Evolutionary conservation across 2,113 vertebrate genomes (phyloP).

Genomic region (Sylvilagus bachmani): DNA sequence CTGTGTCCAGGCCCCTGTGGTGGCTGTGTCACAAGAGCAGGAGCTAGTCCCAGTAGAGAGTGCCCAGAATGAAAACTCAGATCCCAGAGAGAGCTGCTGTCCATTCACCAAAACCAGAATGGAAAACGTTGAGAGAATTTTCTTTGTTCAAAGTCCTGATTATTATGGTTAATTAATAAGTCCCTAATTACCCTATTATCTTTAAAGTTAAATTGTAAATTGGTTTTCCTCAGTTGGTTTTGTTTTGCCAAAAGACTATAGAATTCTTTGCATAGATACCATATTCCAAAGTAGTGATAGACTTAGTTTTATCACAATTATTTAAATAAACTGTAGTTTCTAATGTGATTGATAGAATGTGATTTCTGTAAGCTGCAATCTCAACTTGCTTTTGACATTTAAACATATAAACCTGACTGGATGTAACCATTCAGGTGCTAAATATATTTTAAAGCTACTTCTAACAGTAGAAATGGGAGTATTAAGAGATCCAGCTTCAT

Average conservation of each 20-base stretch:
- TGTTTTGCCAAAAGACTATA: constrained; percentile 72
- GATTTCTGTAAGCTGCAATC: constrained; percentile 91
- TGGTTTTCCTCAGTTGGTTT: constrained; percentile 38
- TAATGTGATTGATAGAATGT: constrained; percentile 91
- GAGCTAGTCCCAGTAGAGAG: constrained; percentile 71
- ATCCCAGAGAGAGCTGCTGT: constrained; percentile 52
- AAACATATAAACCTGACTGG: constrained; percentile 94
- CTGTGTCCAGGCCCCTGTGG: constrained; percentile 31
- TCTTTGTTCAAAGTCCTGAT: constrained; percentile 56
- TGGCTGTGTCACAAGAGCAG: constrained; percentile 39
- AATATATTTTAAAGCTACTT: constrained; percentile 93
- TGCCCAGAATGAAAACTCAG: constrained; percentile 60
- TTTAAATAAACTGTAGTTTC: constrained; percentile 94
- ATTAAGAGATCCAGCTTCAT: constrained; percentile 92
- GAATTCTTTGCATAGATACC: constrained; percentile 90
- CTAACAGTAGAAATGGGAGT: constrained; percentile 88
- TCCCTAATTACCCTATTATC: constrained; percentile 63
- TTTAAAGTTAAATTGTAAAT: constrained; percentile 42
- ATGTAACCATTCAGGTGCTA: constrained; percentile 92
- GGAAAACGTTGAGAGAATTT: background rate
- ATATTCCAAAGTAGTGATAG: constrained; percentile 93
- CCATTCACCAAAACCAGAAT: background rate
- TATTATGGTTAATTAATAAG: constrained; percentile 67
- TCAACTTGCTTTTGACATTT: constrained; percentile 94
- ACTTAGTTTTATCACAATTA: constrained; percentile 93